Evolutionary conservation across 2,888 invertebrate species (phyloP).

Genomic region (Phlogophora meticulosa): DNA sequence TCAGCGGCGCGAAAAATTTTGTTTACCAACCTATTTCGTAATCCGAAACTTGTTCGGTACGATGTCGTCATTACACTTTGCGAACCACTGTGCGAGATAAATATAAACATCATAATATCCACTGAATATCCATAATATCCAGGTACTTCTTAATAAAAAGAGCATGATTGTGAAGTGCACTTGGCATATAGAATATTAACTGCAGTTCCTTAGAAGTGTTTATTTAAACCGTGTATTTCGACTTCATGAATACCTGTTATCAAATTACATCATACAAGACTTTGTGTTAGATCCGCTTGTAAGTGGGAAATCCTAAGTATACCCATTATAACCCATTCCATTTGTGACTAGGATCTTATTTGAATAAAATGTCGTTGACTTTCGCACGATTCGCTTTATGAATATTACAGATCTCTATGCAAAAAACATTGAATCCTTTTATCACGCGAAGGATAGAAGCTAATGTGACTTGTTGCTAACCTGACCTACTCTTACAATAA

Average conservation of each 20-base stretch:
- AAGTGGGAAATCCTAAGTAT: conserved; percentile 77
- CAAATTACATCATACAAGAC: conserved; percentile 73
- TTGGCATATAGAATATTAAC: conserved; percentile 6
- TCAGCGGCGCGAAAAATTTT: conserved; percentile 77
- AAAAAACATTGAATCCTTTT: conserved; percentile 38
- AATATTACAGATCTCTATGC: conserved; percentile 29
- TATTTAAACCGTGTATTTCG: conserved; percentile 29
- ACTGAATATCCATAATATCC: conserved; percentile 10
- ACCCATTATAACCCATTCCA: conserved; percentile 62
- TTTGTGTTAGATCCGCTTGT: conserved; percentile 78
- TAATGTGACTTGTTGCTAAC: conserved; percentile 61
- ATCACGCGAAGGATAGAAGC: conserved; percentile 44
- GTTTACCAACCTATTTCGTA: conserved; percentile 82
- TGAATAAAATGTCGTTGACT: conserved; percentile 70
- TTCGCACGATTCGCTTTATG: conserved; percentile 53
- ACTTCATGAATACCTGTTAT: conserved; percentile 45
- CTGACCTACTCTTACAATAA: conserved; percentile 75
- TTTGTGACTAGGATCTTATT: conserved; percentile 69
- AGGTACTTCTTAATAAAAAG: conserved; percentile 18
- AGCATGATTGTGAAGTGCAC: conserved; percentile 11
- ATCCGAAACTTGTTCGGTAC: conserved; percentile 75
- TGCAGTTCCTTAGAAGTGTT: conserved; percentile 15
- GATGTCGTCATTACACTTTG: conserved; percentile 72
- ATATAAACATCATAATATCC: conserved; percentile 47
- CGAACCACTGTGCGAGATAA: conserved; percentile 52